Percentiles rank a stretch among this genome's conserved stretches.
Conservation (phyloP, 2,113 vertebrate genomes). For the Sebastes schlegelii region DNA sequence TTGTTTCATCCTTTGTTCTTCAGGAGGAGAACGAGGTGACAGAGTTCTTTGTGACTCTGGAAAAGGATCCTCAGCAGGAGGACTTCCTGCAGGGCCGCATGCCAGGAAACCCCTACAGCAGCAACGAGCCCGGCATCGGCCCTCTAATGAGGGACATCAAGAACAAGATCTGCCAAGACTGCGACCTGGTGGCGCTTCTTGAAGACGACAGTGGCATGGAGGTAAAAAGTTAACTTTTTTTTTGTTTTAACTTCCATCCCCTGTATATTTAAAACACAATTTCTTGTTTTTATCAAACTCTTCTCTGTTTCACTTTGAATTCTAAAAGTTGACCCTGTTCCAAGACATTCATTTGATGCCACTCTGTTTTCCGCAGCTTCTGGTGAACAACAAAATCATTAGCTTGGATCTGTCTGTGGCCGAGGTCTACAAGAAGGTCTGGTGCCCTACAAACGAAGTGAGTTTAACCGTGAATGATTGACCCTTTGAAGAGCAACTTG, state of each 20-base stretch:
- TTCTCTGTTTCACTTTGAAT: not conserved
- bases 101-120: slow-evolving; percentile 99
- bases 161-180: slow-evolving; percentile 99
- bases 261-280: not conserved
- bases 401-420: slow-evolving; percentile 96
- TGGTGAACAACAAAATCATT: slow-evolving; percentile 99
- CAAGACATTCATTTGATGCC: not conserved
- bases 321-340: not conserved
- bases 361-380: slow-evolving; percentile 84
- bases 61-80: slow-evolving; percentile 99
- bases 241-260: not conserved
- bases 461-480: not conserved
- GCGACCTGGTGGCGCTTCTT: slow-evolving; percentile 96
- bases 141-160: slow-evolving; percentile 99
- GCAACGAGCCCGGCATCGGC: slow-evolving; percentile 95
- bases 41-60: slow-evolving; percentile 98
- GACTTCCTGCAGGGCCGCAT: slow-evolving; percentile 98
- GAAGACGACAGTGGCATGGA: slow-evolving; percentile 99
- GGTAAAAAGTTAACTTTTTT: slow-evolving; percentile 77
- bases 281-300: not conserved
- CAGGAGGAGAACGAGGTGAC: slow-evolving; percentile 99
- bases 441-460: slow-evolving; percentile 99
- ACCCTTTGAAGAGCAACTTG: not conserved
- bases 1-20: not conserved
- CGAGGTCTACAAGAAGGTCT: slow-evolving; percentile 99